Base-by-base conservation (phyloP, 2,888 invertebrate species). In the Melipona beecheii region DNA sequence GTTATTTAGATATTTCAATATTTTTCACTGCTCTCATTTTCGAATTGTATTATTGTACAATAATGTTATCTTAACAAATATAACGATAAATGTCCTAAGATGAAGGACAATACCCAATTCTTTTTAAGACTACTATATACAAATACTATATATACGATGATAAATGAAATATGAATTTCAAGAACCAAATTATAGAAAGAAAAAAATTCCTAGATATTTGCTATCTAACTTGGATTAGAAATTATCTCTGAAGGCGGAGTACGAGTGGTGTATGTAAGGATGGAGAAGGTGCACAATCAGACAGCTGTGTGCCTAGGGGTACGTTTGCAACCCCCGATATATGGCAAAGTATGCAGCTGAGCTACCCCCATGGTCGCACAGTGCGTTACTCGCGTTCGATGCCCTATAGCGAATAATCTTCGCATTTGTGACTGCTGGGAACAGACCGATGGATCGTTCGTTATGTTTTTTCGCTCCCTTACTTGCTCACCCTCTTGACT, bases 291-390 rank as follows among this genome's bases (percentile, higher is more conserved):
- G 91, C 84, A 81, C 79, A 87, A 89, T 89, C 76, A 52, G 78
- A 89, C 92, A 92, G 92, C 91, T 92, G 92, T 90, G 78, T 83
- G 76, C 52, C 43, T 62, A 80, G 91, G 92, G 92, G 92, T 91
- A 19, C 36, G 87, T 82, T 84, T 86, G 89, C 58, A 75, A 91
- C 92, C 91, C 92, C 87, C 86, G 87, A 81, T 72, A 87, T 88
- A 87, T 90, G 86, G 73, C 87, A 86, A 85, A 87, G 65, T 43
- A 90, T 91, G 91, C 91, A 91, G 91, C 91, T 91, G 91, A 91
- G 88, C 85, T 89, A 90, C 89, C 89, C 89, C 89, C 87, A 81
- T 87, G 86, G 71, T 76, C 24, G 74, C 52, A 78, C 66, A 69
- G 65, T 65, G 76, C 71, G 72, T 78, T 69, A 78, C 62, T 64